These are phyloP conservation scores for Kryptolebias ocellatus DNA, from an alignment of 2,797 vertebrate genomes.

Conservation along the genomic window DNA sequence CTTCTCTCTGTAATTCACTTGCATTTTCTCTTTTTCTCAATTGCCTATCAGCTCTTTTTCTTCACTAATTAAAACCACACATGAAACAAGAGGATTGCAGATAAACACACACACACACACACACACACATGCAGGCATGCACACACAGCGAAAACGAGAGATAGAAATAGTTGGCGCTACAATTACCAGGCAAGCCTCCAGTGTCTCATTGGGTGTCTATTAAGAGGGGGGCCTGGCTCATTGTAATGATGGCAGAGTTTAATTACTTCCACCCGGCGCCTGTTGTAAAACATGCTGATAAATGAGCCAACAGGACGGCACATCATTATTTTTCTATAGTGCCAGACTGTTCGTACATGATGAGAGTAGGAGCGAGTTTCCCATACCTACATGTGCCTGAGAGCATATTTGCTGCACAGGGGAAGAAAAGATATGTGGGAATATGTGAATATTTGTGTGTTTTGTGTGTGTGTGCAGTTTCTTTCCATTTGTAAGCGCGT, in stretches of 20 bases:
- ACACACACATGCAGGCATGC: slow-evolving; percentile 1
- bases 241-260: slow-evolving; percentile 99
- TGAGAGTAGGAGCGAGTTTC: slow-evolving; percentile 82
- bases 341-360: slow-evolving; percentile 91
- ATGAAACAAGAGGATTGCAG: slow-evolving; percentile 80
- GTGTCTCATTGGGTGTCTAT: slow-evolving; percentile 98
- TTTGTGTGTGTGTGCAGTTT: slow-evolving; percentile 6
- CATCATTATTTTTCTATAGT: slow-evolving; percentile 96
- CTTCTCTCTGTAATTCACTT: slow-evolving; percentile 53
- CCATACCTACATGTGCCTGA: slow-evolving; percentile 73
- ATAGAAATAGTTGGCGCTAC: slow-evolving; percentile 83
- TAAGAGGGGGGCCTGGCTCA: slow-evolving; percentile 95
- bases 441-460: neutral
- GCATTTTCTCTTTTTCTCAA: slow-evolving; percentile 45
- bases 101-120: slow-evolving; percentile 38
- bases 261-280: slow-evolving; percentile 97
- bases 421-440: slow-evolving; percentile 33
- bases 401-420: slow-evolving; percentile 27
- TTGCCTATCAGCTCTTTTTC: slow-evolving; percentile 80
- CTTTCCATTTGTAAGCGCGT: slow-evolving; percentile 13
- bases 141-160: slow-evolving; percentile 28
- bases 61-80: slow-evolving; percentile 93
- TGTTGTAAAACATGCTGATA: slow-evolving; percentile 99
- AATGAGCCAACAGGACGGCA: slow-evolving; percentile 95
- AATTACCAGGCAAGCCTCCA: slow-evolving; percentile 94